Evolutionary conservation across 2,797 vertebrate genomes (phyloP).

Genomic region (Mormyrus proboscirostris): DNA sequence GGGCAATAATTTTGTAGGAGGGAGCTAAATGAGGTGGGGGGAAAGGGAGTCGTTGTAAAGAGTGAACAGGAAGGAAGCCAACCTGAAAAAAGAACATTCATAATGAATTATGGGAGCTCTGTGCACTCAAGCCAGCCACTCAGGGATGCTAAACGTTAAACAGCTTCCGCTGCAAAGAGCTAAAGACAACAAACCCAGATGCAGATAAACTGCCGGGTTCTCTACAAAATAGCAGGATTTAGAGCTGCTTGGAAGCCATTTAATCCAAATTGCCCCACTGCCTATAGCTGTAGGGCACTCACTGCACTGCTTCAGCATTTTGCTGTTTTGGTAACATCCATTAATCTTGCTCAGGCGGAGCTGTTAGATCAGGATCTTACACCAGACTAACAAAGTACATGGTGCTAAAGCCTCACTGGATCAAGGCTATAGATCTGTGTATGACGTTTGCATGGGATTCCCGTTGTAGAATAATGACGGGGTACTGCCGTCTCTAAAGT

Average conservation of each 20-base stretch:
- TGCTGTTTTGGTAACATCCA: background rate
- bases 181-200: background rate
- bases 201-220: background rate
- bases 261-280: background rate
- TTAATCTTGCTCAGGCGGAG: background rate
- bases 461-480: background rate
- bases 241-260: background rate
- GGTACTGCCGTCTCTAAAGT: background rate
- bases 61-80: background rate
- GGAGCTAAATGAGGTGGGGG: background rate
- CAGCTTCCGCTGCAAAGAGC: background rate
- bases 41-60: background rate
- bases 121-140: background rate
- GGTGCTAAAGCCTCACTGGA: background rate
- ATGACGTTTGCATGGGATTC: background rate
- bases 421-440: background rate
- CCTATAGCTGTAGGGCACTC: background rate
- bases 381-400: background rate
- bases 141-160: background rate
- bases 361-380: constrained; percentile 1
- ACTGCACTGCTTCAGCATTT: background rate
- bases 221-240: background rate
- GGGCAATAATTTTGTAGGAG: background rate
- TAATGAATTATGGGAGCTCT: constrained; percentile 11
- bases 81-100: background rate